A percentile compares a stretch with the other conserved stretches of the same genome.
These are phyloP conservation scores for Melipona quadrifasciata DNA, from an alignment of 1,140 invertebrate genomes.

Conservation along the genomic window DNA sequence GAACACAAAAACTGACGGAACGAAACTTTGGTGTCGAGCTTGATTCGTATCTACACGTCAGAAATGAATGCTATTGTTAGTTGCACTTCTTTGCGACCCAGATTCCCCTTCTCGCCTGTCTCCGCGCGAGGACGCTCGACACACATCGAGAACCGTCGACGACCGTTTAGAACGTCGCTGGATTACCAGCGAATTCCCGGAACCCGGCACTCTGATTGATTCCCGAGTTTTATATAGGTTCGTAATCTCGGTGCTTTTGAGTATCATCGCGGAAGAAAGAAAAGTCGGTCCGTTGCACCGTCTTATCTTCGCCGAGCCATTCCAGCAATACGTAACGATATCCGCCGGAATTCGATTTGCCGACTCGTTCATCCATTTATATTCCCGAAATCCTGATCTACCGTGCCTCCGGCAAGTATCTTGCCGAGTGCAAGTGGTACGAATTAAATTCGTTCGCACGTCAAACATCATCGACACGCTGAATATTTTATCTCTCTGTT, in stretches of 20 bases:
- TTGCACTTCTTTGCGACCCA: neutral
- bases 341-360: conserved; percentile 14
- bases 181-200: neutral
- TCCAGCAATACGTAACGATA: conserved; percentile 12
- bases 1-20: too few species aligned
- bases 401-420: neutral
- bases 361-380: conserved; percentile 7
- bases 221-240: neutral
- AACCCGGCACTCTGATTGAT: neutral
- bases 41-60: too few species aligned
- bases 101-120: neutral
- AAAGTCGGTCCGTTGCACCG: neutral
- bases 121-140: neutral
- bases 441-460: too few species aligned
- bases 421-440: neutral
- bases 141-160: neutral
- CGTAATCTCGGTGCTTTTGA: neutral
- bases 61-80: neutral
- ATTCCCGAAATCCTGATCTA: conserved; percentile 10
- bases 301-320: conserved; percentile 8
- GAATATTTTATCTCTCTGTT: neutral
- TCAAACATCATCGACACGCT: conserved; percentile 5
- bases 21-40: too few species aligned
- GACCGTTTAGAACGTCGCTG: neutral
- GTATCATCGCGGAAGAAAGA: neutral